phyloP scores from a whole-genome alignment of 1,140 invertebrate species.

The Hylaeus volcanicus region DNA sequence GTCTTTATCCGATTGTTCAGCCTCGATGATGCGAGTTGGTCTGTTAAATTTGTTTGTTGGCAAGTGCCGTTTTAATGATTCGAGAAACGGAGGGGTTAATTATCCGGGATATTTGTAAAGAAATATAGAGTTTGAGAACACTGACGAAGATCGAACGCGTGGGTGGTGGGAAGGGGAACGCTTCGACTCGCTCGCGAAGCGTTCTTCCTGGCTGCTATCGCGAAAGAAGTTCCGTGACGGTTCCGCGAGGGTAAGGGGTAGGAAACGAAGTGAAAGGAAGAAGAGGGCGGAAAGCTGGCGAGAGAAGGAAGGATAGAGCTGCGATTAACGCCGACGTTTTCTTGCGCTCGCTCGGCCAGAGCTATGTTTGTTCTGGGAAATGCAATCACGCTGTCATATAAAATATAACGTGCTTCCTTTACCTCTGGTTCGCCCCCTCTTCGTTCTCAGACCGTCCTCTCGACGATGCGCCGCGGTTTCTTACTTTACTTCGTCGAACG shows the following conservation, averaged over 20 bases:
- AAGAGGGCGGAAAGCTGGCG: neutral
- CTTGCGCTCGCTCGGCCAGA: constrained; percentile 61
- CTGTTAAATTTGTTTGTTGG: too few relatives aligned
- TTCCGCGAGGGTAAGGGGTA: neutral
- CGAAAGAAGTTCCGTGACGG: constrained; percentile 41
- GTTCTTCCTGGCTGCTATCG: constrained; percentile 3
- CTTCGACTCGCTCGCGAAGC: neutral
- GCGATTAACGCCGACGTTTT: constrained; percentile 68
- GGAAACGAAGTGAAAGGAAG: neutral
- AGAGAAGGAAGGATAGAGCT: neutral
- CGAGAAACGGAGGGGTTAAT: too few relatives aligned
- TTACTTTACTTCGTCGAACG: constrained; percentile 7
- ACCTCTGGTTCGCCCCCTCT: constrained; percentile 39
- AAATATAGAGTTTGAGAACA: neutral
- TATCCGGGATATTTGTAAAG: too few relatives aligned
- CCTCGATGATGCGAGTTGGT: too few relatives aligned
- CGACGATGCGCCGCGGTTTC: constrained; percentile 17
- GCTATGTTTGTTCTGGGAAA: constrained; percentile 75
- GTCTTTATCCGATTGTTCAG: too few relatives aligned
- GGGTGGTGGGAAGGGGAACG: neutral
- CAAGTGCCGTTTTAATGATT: too few relatives aligned
- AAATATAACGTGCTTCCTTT: constrained; percentile 72
- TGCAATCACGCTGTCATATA: constrained; percentile 73
- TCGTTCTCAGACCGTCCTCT: constrained; percentile 22
- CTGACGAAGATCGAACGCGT: neutral